phyloP scores from a whole-genome alignment of 2,113 vertebrate genomes.

The Sturnira hondurensis region DNA sequence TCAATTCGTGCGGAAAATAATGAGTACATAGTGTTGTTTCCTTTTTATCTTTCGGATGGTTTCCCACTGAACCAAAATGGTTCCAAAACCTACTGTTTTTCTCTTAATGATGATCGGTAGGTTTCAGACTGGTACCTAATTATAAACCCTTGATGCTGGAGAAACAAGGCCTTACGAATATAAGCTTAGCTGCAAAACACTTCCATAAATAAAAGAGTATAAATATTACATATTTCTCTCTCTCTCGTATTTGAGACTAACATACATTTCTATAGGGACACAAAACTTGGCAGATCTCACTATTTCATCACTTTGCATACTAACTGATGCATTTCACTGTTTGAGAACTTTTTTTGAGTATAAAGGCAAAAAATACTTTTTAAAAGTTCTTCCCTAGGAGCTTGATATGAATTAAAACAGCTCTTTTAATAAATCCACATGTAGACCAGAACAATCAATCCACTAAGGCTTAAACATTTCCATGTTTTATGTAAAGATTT shows the following conservation, averaged over 20 bases:
- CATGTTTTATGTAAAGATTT: neutral
- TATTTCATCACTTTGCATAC: neutral
- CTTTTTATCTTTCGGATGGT: neutral
- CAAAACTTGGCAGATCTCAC: constrained; percentile 12
- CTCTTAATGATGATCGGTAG: neutral
- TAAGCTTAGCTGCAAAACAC: neutral
- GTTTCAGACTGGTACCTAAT: constrained; percentile 8
- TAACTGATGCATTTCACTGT: neutral
- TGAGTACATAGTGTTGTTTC: neutral
- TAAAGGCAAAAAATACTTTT: neutral
- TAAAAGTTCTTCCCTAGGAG: neutral
- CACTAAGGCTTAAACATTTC: neutral
- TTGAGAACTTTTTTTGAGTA: neutral
- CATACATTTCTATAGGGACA: neutral
- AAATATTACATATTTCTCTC: neutral
- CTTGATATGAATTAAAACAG: neutral
- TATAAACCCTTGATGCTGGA: neutral
- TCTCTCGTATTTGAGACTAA: neutral
- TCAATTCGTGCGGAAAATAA: neutral
- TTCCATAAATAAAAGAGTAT: neutral
- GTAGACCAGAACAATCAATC: neutral
- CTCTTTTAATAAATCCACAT: neutral
- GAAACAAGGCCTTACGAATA: neutral
- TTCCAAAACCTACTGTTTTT: neutral
- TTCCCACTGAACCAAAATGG: neutral